phyloP scores from a whole-genome alignment of 2,113 vertebrate genomes.

The Theropithecus gelada region DNA sequence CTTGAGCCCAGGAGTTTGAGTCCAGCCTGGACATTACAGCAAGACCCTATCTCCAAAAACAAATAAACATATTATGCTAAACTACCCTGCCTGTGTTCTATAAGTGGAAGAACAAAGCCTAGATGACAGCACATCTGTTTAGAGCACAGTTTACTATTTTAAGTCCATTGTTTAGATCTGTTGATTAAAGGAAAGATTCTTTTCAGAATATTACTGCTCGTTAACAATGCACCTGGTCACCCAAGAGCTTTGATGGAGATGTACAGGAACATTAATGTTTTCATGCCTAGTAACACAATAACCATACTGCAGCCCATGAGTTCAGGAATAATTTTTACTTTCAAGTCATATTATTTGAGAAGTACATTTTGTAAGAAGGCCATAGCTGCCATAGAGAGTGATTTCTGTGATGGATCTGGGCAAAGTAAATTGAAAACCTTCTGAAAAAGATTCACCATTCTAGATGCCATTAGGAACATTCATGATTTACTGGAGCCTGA shows the following conservation, averaged over 20 bases:
- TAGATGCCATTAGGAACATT: too few relatives aligned
- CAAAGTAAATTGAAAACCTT: too few relatives aligned
- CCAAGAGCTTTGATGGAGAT: neutral
- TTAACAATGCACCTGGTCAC: neutral
- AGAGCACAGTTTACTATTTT: neutral
- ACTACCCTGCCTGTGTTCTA: neutral
- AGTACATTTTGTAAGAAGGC: neutral
- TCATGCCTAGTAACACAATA: neutral
- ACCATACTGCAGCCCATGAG: neutral
- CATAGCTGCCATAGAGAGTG: too few relatives aligned
- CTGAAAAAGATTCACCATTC: too few relatives aligned
- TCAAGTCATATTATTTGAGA: neutral
- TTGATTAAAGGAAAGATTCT: neutral
- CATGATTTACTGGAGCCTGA: neutral
- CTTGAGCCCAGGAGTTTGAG: too few relatives aligned
- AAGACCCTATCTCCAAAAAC: too few relatives aligned
- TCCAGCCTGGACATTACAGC: too few relatives aligned
- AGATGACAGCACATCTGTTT: neutral
- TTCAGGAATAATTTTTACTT: neutral
- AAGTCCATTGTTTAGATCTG: neutral
- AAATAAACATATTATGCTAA: too few relatives aligned
- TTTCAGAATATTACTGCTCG: neutral
- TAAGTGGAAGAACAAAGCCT: neutral
- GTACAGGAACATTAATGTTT: neutral
- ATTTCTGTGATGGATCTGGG: too few relatives aligned